These are phyloP conservation scores for Drosophila quasianomalipes DNA, from an alignment of 2,888 invertebrate species.

Conservation along the genomic window DNA sequence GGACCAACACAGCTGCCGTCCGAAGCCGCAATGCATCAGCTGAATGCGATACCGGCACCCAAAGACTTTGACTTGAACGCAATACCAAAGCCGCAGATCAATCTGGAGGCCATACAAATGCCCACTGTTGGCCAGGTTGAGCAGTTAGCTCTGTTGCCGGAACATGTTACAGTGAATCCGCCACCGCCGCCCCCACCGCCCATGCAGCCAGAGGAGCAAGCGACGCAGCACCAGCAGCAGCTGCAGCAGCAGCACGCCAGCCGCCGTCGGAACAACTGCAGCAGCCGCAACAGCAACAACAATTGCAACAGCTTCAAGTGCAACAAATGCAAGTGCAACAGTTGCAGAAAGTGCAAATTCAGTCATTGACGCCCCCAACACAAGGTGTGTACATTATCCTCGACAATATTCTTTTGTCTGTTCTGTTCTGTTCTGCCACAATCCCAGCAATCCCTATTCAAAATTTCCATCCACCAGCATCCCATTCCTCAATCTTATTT, in stretches of 20 bases:
- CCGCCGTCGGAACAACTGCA: constrained; percentile 30
- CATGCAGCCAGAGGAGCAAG: constrained; percentile 46
- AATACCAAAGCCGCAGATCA: constrained; percentile 88
- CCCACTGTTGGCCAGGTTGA: constrained; percentile 79
- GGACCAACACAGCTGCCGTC: constrained; percentile 58
- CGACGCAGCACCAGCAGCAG: constrained; percentile 35
- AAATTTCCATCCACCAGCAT: not conserved
- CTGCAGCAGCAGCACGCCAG: not conserved
- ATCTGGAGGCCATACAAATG: constrained; percentile 87
- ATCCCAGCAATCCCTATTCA: constrained; percentile 23
- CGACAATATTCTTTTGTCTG: constrained; percentile 28
- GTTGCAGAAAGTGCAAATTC: constrained; percentile 14
- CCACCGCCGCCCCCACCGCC: constrained; percentile 73
- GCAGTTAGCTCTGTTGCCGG: constrained; percentile 54
- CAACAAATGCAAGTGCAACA: constrained; percentile 33
- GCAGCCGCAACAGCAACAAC: constrained; percentile 24
- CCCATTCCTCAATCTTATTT: constrained; percentile 39
- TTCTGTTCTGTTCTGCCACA: constrained; percentile 35
- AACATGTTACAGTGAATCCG: constrained; percentile 56
- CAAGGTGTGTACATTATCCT: constrained; percentile 71
- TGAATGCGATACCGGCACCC: constrained; percentile 88
- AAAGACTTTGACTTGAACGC: constrained; percentile 88
- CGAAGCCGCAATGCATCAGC: constrained; percentile 86
- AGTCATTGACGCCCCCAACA: constrained; percentile 40
- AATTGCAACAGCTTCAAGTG: constrained; percentile 26